Conservation (phyloP, 2,888 invertebrate genomes). For the Drosophila planitibia region DNA sequence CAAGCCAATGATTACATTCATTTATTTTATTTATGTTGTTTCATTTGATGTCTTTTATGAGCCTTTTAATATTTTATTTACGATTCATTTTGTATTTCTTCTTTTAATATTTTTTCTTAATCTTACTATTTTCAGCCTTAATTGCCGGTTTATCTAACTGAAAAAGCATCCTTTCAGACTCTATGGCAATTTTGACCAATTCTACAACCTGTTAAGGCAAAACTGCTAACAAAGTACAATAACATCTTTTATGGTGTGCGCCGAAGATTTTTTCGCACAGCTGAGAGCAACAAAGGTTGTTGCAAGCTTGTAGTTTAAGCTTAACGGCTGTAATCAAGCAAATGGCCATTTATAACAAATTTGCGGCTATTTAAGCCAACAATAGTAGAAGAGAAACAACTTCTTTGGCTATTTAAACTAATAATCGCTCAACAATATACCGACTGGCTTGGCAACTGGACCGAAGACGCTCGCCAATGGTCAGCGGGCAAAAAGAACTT, state of each 20-base stretch:
- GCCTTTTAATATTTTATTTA: neutral
- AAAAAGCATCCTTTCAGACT: neutral
- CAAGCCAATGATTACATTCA: neutral
- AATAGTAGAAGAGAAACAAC: conserved; percentile 37
- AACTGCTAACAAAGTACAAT: neutral
- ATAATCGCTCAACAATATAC: conserved; percentile 62
- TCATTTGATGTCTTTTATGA: neutral
- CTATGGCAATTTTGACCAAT: neutral
- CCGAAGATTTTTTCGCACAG: neutral
- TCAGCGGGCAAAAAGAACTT: conserved; percentile 22
- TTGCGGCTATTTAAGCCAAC: conserved; percentile 51
- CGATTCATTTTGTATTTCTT: neutral
- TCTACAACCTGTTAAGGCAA: neutral
- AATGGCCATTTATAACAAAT: conserved; percentile 42
- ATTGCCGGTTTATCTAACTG: neutral
- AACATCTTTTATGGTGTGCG: neutral
- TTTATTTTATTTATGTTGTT: neutral
- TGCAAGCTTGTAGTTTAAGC: neutral
- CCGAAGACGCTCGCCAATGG: conserved; percentile 37
- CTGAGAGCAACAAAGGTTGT: neutral
- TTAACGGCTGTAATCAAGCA: neutral
- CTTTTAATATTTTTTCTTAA: neutral
- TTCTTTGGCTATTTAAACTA: conserved; percentile 67
- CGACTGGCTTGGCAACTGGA: conserved; percentile 32
- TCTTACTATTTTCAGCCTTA: neutral